Base-by-base conservation (phyloP, 2,797 vertebrate genomes). In the Molothrus aeneus region DNA sequence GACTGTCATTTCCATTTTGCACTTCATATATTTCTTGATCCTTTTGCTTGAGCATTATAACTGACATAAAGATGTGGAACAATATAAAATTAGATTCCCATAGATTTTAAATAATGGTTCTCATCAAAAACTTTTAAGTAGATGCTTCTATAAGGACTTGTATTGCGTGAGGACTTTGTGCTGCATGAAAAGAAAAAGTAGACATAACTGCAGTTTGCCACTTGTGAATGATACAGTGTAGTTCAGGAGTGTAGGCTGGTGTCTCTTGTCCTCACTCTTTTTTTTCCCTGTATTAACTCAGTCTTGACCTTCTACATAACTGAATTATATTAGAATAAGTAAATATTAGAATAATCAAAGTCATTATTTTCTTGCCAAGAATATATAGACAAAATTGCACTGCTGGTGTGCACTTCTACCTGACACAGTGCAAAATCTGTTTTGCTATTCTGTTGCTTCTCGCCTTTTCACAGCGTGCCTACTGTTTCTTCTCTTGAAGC, bases 391-490 rank as follows among this genome's bases (percentile, higher is more conserved):
- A 71, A 59, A 69, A 74, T 36, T 43, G 6, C 13, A n/a, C 15
- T 64, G 5, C 22, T 72, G 24, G 4, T 47, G 3, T 38, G 26
- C 5, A 7, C 4, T 65, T 79, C 61, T 53, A n/a, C n/a, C 19
- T 56, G 31, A 59, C 9, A 51, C 2, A 40, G 14, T 0, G 1
- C 7, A 79, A 73, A 86, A 75, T 54, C 32, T 60, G 3, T 4
- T 95, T 47, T 51, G 25, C 31, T 28, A 20, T 72, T 40, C 8
- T 48, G 6, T 48, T 29, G 5, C 17, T 15, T 6, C 24, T 16
- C 2, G 0, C 7, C 28, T 70, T 8, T n/a, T 17, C 6, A 4
- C 10, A 26, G 13, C 25, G 5, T 70, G 17, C 31, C 18, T 69
- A n/a, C n/a, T 81, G 1, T 28, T 31, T 4, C 5, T 21, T 34